These are phyloP conservation scores for Vulpes lagopus DNA, from an alignment of 2,113 vertebrate species.

Conservation along the genomic window DNA sequence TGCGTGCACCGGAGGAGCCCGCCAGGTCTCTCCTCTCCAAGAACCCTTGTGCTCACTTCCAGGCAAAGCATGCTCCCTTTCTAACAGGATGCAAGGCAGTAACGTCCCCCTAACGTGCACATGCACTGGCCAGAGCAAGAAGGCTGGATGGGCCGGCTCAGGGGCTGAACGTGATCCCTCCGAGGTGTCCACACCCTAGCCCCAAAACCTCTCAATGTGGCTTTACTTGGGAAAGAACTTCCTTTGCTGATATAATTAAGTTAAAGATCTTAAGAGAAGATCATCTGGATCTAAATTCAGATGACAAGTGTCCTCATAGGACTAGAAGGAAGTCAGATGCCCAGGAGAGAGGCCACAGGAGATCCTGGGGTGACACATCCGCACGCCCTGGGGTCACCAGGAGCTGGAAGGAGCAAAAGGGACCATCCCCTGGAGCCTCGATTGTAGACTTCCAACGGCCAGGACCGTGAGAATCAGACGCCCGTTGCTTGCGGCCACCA, in stretches of 20 bases:
- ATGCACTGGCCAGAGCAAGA: fast-evolving
- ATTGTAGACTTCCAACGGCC: neutral
- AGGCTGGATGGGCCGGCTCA: fast-evolving
- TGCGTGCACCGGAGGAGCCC: neutral
- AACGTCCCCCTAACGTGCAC: no score
- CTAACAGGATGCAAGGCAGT: fast-evolving
- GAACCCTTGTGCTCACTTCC: fast-evolving
- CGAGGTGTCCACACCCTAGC: no score
- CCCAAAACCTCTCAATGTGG: neutral
- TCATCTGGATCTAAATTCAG: fast-evolving
- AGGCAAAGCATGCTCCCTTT: neutral
- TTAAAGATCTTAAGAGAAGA: neutral
- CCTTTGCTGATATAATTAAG: neutral
- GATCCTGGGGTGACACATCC: fast-evolving
- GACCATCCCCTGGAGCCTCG: neutral
- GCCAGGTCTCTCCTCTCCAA: fast-evolving
- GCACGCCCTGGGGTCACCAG: no score
- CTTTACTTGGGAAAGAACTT: fast-evolving
- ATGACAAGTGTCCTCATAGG: no score
- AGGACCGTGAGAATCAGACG: fast-evolving
- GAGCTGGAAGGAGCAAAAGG: neutral
- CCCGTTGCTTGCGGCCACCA: fast-evolving
- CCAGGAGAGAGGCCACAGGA: fast-evolving
- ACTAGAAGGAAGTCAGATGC: neutral
- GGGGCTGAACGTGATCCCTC: no score